A percentile compares a stretch with the other conserved stretches of the same genome.
Conservation (phyloP, 2,797 vertebrate genomes). For the Halcyon chelicuti region DNA sequence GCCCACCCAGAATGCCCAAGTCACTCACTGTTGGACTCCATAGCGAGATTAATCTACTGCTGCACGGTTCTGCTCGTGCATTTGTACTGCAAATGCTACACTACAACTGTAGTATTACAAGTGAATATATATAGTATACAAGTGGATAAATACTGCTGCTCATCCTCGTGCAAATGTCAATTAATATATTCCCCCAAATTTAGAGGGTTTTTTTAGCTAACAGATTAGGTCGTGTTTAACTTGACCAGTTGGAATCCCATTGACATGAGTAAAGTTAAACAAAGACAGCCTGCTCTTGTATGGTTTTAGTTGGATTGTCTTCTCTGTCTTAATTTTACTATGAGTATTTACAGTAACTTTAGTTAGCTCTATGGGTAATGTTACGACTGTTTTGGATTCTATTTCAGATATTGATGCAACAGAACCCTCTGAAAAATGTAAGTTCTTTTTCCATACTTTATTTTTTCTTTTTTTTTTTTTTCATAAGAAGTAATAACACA, state of each 20-base stretch:
- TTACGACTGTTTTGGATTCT: conserved; percentile 31
- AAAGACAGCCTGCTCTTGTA: neutral
- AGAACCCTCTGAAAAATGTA: conserved; percentile 60
- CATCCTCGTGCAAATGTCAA: neutral
- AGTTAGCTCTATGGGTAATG: neutral
- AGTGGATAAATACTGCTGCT: neutral
- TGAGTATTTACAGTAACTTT: neutral
- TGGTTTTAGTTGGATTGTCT: neutral
- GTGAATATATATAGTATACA: neutral
- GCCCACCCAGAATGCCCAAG: neutral
- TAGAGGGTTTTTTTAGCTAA: neutral
- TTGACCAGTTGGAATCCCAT: neutral
- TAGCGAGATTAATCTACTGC: neutral
- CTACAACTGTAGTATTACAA: too few relatives aligned
- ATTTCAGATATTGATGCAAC: conserved; percentile 64
- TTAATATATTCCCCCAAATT: neutral
- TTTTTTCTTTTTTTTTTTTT: neutral
- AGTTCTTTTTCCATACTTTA: neutral
- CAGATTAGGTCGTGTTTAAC: neutral
- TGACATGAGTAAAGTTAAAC: neutral
- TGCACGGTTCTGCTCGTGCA: neutral
- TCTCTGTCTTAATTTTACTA: neutral
- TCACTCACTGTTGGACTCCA: neutral
- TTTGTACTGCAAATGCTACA: neutral
- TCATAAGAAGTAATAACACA: neutral